Evolutionary conservation across 2,113 vertebrate genomes (phyloP).

Genomic region (Nerophis lumbriciformis): DNA sequence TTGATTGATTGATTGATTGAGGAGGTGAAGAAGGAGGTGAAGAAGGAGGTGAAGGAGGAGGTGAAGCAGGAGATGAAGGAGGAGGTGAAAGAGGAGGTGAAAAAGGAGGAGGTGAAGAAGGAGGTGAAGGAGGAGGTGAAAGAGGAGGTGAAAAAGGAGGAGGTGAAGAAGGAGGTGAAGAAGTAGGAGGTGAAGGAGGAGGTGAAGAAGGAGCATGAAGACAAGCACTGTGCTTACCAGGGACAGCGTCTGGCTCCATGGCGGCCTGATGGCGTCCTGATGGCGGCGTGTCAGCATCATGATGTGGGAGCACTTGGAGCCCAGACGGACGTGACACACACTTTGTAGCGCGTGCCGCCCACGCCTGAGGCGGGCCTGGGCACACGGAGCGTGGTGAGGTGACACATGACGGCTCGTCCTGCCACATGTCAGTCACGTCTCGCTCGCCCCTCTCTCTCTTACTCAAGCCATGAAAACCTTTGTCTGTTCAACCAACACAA

Average conservation of each 20-base stretch:
- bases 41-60: too few relatives aligned
- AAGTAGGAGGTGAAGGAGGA: constrained; percentile 26
- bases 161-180: neutral
- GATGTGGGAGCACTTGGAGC: constrained; percentile 61
- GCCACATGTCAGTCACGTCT: constrained; percentile 44
- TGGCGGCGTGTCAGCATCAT: constrained; percentile 59
- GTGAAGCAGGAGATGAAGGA: too few relatives aligned
- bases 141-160: too few relatives aligned
- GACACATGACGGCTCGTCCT: constrained; percentile 58
- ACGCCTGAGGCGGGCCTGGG: constrained; percentile 60
- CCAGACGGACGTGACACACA: constrained; percentile 65
- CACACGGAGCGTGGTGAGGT: constrained; percentile 67
- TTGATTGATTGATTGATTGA: too few relatives aligned
- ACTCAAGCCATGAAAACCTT: constrained; percentile 6
- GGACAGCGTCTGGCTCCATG: constrained; percentile 47
- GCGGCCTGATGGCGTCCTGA: constrained; percentile 28
- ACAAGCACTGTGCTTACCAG: constrained; percentile 46
- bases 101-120: too few relatives aligned
- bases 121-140: too few relatives aligned
- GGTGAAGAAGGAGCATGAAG: constrained; percentile 16
- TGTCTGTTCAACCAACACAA: too few relatives aligned
- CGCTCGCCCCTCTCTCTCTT: constrained; percentile 23
- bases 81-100: too few relatives aligned
- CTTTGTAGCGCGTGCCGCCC: constrained; percentile 58
- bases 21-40: too few relatives aligned